Evolutionary conservation across 1,140 invertebrate genomes (phyloP), one percentile per base, ranked within the genome.

Genomic region (Caenorhabditis latens): DNA sequence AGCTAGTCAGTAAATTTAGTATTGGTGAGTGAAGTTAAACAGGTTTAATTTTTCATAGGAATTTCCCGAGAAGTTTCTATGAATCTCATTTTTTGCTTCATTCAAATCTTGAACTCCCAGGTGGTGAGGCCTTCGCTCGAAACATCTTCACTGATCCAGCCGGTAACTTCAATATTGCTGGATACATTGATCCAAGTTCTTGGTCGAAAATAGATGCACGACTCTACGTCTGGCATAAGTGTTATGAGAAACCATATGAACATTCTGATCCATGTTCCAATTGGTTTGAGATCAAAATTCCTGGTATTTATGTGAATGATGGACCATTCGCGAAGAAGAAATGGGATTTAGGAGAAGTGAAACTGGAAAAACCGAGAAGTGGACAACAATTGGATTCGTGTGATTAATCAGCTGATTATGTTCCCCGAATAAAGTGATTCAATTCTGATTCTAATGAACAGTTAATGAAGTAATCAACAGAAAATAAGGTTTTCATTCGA

Each of bases 191-290:
- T 48, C n/a, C 5, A 7, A 50, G n/a, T 24, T 8, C 16, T 24
- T 79, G 46, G 43, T 21, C 71, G 19, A n/a, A n/a, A 24, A 79
- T 79, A 11, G 71, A 79, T 42, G 71, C 46, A 24, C 71, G 71
- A 4, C 46, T 79, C n/a, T 79, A 79, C n/a, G 14, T 79, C 24
- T 79, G 71, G 71, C 71, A 79, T n/a, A 79, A 24, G 19, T 79
- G 71, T n/a, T 50, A 11, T n/a, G 71, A 79, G 46, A 79, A 79
- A 13, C 46, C 43, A 13, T 48, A 48, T 14, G 71, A 79, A n/a
- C 71, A 24, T 4, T 32, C 46, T 4, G 71, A 79, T 32, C 19
- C 71, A 14, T 79, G 71, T 50, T 50, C 7, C 21, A 50, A 79
- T 32, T 53, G 71, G 46, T 79, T 79, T 32, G n/a, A 79, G 40